Conservation (phyloP, 2,113 vertebrate genomes). For the Epinephelus fuscoguttatus region DNA sequence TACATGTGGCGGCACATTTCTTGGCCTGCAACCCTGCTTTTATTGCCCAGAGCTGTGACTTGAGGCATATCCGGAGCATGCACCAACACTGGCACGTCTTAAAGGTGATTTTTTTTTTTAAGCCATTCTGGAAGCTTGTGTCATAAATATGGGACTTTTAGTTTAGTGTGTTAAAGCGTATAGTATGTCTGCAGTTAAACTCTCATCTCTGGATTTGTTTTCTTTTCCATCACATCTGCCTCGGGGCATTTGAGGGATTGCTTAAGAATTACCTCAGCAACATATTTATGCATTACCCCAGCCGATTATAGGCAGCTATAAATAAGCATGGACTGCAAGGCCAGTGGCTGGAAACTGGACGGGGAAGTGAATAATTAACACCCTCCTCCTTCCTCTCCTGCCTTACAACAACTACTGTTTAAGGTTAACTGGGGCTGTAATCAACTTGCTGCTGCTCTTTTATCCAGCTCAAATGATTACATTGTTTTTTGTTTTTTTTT, state of each 20-base stretch:
- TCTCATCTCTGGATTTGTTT: constrained; percentile 15
- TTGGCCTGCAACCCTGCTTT: constrained; percentile 68
- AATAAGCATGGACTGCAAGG: constrained; percentile 42
- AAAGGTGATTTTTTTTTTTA: constrained; percentile 18
- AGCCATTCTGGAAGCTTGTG: background rate
- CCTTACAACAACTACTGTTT: constrained; percentile 40
- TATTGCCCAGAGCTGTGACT: constrained; percentile 72
- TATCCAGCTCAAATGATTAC: background rate
- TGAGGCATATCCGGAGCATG: constrained; percentile 70
- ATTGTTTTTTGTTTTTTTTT: too few relatives aligned
- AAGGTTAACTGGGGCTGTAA: constrained; percentile 6
- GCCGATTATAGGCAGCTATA: constrained; percentile 62
- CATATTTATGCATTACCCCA: constrained; percentile 43
- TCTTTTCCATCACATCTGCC: constrained; percentile 10
- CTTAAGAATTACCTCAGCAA: constrained; percentile 42
- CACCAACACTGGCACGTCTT: constrained; percentile 40
- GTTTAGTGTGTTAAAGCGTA: background rate
- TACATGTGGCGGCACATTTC: constrained; percentile 75
- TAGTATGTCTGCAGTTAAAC: background rate
- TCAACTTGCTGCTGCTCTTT: constrained; percentile 29
- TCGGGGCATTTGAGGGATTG: constrained; percentile 7
- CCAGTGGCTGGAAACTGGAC: constrained; percentile 53
- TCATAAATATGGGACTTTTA: background rate
- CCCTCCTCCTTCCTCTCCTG: constrained; percentile 26
- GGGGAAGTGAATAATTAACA: constrained; percentile 69